Base-by-base conservation (phyloP, 2,797 vertebrate genomes). In the Leptatherina wallacei region DNA sequence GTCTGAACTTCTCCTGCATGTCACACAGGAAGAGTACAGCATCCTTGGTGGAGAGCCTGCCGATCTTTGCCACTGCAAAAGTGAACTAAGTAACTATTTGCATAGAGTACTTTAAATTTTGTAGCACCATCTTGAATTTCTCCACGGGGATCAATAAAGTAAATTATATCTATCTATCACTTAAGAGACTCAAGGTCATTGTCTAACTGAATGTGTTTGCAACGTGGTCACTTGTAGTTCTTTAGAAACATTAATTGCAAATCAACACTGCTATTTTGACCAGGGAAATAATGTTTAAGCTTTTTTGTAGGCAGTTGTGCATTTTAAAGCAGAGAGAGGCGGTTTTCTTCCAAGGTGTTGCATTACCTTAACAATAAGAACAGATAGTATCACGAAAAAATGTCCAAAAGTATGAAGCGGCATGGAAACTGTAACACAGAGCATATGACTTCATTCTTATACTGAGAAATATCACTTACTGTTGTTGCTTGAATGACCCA, bases 1-100 rank as follows among this genome's bases (percentile, higher is more conserved):
- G 90, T 63, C 96, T 93, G 85, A 98, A 96, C 82, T 96, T 97
- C 88, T 98, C 97, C 74, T 98, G 97, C 95, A 98, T 96, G 90
- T 98, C 97, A 44, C 97, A 98, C 64, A 98, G 89, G 61, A 98
- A 83, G 13, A 98, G 93, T 24, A 97, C 93, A 1, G 95, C 73
- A 11, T 95, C 93, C 60, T 91, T 92, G 1, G 94, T 90, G 33
- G 89, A 71, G 33, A 97, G 87, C 20, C 93, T 90, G 68, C 97
- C 94, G 18, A 95, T 73, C 6, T 54, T 82, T 33, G 92, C 95
- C 92, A 98, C 95, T 95, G 86, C 40, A 64, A 77, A 9, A 73
- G 20, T 35, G 85, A 35, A 24, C 2, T n/a, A 30, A 55, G 6
- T 33, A 22, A 22, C 20, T 30, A 8, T 54, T 24, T 49, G 22